Evolutionary conservation across 2,888 invertebrate species (phyloP), one percentile per base, ranked within the genome.

Genomic region (Luffia ferchaultella): DNA sequence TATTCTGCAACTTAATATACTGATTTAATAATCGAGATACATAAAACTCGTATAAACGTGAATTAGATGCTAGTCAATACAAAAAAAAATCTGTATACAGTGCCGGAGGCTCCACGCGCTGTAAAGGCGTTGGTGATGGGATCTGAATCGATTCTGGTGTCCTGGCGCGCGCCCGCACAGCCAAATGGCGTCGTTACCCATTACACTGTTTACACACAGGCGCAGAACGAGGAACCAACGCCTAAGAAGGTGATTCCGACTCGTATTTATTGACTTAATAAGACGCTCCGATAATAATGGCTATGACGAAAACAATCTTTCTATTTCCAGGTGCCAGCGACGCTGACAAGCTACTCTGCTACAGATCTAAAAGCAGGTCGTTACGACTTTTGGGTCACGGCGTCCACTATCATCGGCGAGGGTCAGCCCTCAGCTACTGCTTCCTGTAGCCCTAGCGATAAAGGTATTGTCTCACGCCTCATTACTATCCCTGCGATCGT

Each of bases 341-440:
- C 92, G 58, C 92, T 95, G 79, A 90, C 95, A 68, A 95, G 93
- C 65, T 93, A 92, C 69, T 94, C 96, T 64, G 93, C 96, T 15
- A 91, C 91, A 19, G 93, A 92, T 58, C 76, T 97, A 61, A 93
- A 93, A 65, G 90, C 91, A 57, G 89, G 91, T 55, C 91, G 93
- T 52, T 96, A 96, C 67, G 94, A 95, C 73, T 97, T 97, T 80
- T 95, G 95, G 93, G 96, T 97, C 0, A 95, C 96, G 2, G 97
- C 96, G 42, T 95, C 93, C 55, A 97, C 97, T 0, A 93, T 93
- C 59, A 95, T 96, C 65, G 97, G 97, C 1, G 96, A 97, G 85
- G 96, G 97, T 43, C 93, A 94, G 70, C 90, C 92, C 51, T 96
- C 96, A 52, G 93, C 93, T 64, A 92, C 92, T 55, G 94, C 95